A percentile compares a stretch with the other conserved stretches of the same genome.
Conservation (phyloP, 2,797 vertebrate genomes). For the Orestias chungarensis region DNA sequence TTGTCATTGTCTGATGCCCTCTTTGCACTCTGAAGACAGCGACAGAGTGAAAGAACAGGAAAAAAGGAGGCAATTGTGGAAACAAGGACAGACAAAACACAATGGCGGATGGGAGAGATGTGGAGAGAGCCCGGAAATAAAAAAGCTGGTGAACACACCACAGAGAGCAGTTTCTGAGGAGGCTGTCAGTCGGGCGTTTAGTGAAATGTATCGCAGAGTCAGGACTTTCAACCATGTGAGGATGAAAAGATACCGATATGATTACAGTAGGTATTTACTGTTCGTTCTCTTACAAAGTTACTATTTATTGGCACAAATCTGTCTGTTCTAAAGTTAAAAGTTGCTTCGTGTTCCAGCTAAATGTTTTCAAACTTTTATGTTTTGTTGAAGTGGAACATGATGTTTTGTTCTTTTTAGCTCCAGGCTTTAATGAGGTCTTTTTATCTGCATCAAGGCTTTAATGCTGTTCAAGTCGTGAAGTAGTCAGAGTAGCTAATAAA, state of each 20-base stretch:
- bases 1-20: conserved; percentile 67
- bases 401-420: conserved; percentile 7
- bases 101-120: conserved; percentile 65
- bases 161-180: conserved; percentile 1
- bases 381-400: neutral
- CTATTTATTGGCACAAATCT: conserved; percentile 10
- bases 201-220: conserved; percentile 60
- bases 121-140: conserved; percentile 44
- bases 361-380: neutral
- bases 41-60: conserved; percentile 44
- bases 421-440: conserved; percentile 16
- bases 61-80: conserved; percentile 66
- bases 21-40: conserved; percentile 49
- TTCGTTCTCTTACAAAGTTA: conserved; percentile 13
- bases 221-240: conserved; percentile 60
- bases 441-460: conserved; percentile 9
- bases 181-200: neutral
- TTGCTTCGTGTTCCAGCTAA: neutral
- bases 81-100: conserved; percentile 57
- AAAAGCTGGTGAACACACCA: conserved; percentile 38
- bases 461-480: neutral
- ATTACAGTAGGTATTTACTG: conserved; percentile 66
- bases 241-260: conserved; percentile 60
- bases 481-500: conserved; percentile 1
- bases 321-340: neutral